A percentile compares a stretch with the other conserved stretches of the same genome.
Evolutionary conservation across 2,888 invertebrate genomes (phyloP).

Genomic region (Drosophila buzzatii): DNA sequence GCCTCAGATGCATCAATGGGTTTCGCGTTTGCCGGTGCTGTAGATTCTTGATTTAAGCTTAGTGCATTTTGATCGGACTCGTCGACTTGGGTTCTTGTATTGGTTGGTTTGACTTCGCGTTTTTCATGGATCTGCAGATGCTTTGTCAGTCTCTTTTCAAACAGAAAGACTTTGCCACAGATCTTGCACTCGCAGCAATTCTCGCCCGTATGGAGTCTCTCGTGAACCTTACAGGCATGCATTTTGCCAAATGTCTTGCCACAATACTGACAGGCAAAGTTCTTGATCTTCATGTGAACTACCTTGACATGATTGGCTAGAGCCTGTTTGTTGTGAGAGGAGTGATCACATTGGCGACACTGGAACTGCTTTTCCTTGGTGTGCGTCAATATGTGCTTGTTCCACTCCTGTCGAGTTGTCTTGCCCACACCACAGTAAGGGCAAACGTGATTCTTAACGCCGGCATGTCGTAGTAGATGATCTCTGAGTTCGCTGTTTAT

Average conservation of each 20-base stretch:
- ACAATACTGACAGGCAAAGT: conserved; percentile 82
- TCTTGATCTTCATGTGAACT: conserved; percentile 82
- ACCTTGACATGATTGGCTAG: conserved; percentile 80
- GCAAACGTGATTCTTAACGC: conserved; percentile 83
- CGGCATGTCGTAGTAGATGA: conserved; percentile 83
- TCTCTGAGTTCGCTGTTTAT: conserved; percentile 83
- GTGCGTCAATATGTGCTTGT: conserved; percentile 82
- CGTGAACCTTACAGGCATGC: conserved; percentile 80
- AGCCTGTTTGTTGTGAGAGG: conserved; percentile 82
- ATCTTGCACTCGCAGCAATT: conserved; percentile 82
- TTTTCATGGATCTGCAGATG: conserved; percentile 82
- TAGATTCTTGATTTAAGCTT: neutral
- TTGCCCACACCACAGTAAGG: conserved; percentile 83
- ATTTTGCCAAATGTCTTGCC: conserved; percentile 83
- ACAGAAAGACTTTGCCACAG: conserved; percentile 80
- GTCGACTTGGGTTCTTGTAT: conserved; percentile 5
- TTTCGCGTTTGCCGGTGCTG: neutral
- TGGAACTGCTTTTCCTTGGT: conserved; percentile 82
- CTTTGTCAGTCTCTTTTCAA: conserved; percentile 80
- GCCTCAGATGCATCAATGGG: neutral
- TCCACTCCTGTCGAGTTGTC: conserved; percentile 83
- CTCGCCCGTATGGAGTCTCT: conserved; percentile 81
- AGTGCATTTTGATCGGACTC: neutral
- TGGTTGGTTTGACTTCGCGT: conserved; percentile 52
- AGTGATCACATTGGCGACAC: conserved; percentile 78